Conservation (phyloP, 23 tunicate genomes). For the Halocynthia aurantium region DNA sequence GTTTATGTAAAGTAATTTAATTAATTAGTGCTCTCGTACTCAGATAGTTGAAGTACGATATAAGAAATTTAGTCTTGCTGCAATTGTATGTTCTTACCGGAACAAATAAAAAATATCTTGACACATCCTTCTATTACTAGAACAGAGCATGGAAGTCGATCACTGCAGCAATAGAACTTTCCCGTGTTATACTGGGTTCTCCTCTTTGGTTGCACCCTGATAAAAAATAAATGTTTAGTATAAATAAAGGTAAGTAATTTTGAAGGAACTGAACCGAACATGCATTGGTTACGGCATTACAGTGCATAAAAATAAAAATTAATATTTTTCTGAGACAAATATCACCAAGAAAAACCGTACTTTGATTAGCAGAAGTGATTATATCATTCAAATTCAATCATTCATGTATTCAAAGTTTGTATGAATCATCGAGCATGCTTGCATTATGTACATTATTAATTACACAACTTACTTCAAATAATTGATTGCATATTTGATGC, state of each 20-base stretch:
- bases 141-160: constrained; percentile 58
- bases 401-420: neutral
- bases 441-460: too few relatives aligned
- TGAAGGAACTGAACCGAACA: too few relatives aligned
- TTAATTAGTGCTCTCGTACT: neutral
- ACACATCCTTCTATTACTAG: constrained; percentile 80
- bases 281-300: too few relatives aligned
- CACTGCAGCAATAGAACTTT: constrained; percentile 59
- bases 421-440: constrained; percentile 2
- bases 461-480: constrained; percentile 29
- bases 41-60: too few relatives aligned
- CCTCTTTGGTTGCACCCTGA: too few relatives aligned
- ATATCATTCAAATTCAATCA: neutral
- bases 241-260: too few relatives aligned
- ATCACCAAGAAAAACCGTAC: too few relatives aligned
- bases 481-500: constrained; percentile 10
- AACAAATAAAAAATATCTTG: constrained; percentile 54
- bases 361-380: too few relatives aligned
- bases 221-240: too few relatives aligned
- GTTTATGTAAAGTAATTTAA: neutral
- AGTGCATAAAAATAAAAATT: too few relatives aligned
- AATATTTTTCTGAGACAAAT: too few relatives aligned
- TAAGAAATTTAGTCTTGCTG: too few relatives aligned
- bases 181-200: neutral
- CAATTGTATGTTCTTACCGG: constrained; percentile 28